Evolutionary conservation across 2,797 vertebrate species (phyloP).

Genomic region (Oreochromis mossambicus): DNA sequence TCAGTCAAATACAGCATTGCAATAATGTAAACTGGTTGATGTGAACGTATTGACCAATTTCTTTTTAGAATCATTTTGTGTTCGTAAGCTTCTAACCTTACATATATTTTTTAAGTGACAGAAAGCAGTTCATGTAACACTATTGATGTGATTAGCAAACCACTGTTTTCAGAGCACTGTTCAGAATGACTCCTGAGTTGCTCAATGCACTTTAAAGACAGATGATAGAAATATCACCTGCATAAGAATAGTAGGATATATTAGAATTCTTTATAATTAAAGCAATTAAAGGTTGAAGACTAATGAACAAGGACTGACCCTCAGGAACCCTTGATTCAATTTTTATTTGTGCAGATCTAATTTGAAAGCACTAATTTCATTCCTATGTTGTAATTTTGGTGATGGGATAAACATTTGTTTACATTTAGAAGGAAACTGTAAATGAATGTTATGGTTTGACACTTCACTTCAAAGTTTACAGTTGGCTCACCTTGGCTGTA

Average conservation of each 20-base stretch:
- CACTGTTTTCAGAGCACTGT: neutral
- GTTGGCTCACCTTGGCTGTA: neutral
- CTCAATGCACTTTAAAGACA: neutral
- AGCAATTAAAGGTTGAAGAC: neutral
- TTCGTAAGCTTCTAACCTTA: neutral
- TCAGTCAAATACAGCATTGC: neutral
- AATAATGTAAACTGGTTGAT: neutral
- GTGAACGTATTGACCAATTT: fast-evolving
- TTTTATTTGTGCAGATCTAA: neutral
- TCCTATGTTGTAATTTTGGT: neutral
- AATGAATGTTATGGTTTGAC: neutral
- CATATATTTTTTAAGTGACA: neutral
- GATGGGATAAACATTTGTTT: neutral
- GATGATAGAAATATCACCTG: neutral
- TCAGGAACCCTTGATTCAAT: neutral
- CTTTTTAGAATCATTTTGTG: neutral
- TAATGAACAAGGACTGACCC: neutral
- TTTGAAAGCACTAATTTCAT: neutral
- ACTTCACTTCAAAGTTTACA: constrained; percentile 7
- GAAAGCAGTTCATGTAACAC: neutral
- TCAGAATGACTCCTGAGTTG: neutral
- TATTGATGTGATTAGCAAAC: neutral
- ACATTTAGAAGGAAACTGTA: neutral
- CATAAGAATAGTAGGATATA: neutral
- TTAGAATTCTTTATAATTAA: neutral